A percentile compares a stretch with the other conserved stretches of the same genome.
Evolutionary conservation across 2,888 invertebrate genomes (phyloP).

Genomic region (Xestia sexstrigata): DNA sequence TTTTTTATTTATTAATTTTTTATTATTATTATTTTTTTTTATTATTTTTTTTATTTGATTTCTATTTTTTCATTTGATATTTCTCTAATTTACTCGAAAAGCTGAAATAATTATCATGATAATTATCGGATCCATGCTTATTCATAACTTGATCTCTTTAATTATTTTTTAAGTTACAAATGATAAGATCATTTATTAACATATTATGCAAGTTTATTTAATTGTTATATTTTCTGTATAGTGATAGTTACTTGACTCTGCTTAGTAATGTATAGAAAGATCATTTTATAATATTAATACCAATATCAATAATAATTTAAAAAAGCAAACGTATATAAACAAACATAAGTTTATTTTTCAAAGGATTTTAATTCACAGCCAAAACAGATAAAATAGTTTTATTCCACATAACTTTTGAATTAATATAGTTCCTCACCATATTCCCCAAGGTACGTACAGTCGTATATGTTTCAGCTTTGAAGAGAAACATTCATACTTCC

Average conservation of each 20-base stretch:
- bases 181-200: too few species aligned
- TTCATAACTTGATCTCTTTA: too few species aligned
- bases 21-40: too few species aligned
- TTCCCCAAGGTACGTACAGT: constrained; percentile 1
- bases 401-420: constrained; percentile 22
- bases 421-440: constrained; percentile 15
- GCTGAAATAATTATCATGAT: neutral
- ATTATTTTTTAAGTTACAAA: too few species aligned
- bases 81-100: neutral
- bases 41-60: too few species aligned
- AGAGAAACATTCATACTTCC: constrained; percentile 3
- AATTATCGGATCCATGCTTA: neutral
- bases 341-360: neutral
- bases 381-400: constrained; percentile 1
- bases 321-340: neutral
- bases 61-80: too few species aligned
- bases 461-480: constrained; percentile 35
- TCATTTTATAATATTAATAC: too few species aligned
- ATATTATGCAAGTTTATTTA: too few species aligned
- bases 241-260: too few species aligned
- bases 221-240: too few species aligned
- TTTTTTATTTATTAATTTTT: too few species aligned
- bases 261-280: too few species aligned
- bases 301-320: neutral
- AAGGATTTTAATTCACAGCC: neutral